Base-by-base conservation (phyloP, 2,113 vertebrate species). In the Propithecus coquereli region DNA sequence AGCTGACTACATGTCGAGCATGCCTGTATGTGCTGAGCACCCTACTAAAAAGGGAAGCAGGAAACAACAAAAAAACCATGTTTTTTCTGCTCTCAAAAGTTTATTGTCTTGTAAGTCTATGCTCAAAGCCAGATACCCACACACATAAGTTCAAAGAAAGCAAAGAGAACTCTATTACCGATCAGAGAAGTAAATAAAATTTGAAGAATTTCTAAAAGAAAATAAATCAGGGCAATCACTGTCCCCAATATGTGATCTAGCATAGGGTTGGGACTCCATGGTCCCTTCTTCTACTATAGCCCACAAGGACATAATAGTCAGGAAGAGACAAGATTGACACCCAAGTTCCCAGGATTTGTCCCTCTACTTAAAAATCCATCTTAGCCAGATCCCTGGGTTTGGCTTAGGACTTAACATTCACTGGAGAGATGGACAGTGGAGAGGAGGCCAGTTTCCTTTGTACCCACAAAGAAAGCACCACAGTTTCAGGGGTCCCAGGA, bases 101-200 rank as follows among this genome's bases (percentile, higher is more conserved):
- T 84, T 63, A 68, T 34, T 88, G 50, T 89, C 63, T 79, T 87
- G 1, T 85, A 95, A 94, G 18, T 8, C n/a, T 87, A 43, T 93
- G 59, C 37, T 93, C 74, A 90, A 93, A 96, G 63, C 61, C 68
- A 97, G 61, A 96, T 74, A 57, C 30, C 8, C 57, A 92, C 13
- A 68, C 17, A 71, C 30, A 30, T 8, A 94, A 79, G 23, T 90
- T 87, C 76, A 73, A 94, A 96, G 82, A 97, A 68, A 95, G 32
- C 43, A 93, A 97, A 92, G 54, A 91, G 70, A 97, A 77, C 20
- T 57, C 82, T 61, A 79, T 23, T 82, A 40, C 16, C 65, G 87
- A 32, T 88, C 7, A 91, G 43, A 93, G 65, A 37, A 83, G 40
- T 65, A 94, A 71, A 95, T 61, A 92, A 95, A 94, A 97, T 22